A percentile compares a stretch with the other conserved stretches of the same genome.
Evolutionary conservation across 2,888 invertebrate species (phyloP).

Genomic region (Leistus spinibarbis): DNA sequence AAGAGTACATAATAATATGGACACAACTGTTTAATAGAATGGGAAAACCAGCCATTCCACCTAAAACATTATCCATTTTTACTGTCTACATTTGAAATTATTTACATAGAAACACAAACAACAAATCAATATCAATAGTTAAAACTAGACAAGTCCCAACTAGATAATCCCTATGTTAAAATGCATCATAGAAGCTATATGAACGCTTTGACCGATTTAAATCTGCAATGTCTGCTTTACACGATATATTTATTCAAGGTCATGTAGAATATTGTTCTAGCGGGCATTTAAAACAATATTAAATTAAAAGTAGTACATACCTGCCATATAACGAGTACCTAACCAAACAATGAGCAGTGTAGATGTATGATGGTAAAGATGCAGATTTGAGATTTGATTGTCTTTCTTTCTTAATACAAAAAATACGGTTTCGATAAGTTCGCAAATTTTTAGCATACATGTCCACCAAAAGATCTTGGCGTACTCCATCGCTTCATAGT

Average conservation of each 20-base stretch:
- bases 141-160: too few relatives aligned
- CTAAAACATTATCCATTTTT: slow-evolving; percentile 59
- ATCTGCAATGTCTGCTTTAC: too few relatives aligned
- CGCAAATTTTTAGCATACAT: slow-evolving; percentile 67
- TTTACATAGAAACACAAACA: too few relatives aligned
- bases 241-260: too few relatives aligned
- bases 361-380: slow-evolving; percentile 74
- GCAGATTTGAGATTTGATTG: slow-evolving; percentile 72
- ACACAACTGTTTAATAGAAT: slow-evolving; percentile 70
- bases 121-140: too few relatives aligned
- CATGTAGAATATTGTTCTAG: too few relatives aligned
- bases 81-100: too few relatives aligned
- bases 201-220: too few relatives aligned
- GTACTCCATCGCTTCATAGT: slow-evolving; percentile 64
- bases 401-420: slow-evolving; percentile 75
- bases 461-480: slow-evolving; percentile 63
- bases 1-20: slow-evolving; percentile 79
- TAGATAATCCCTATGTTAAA: too few relatives aligned
- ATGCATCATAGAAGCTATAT: too few relatives aligned
- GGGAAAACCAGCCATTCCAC: slow-evolving; percentile 69
- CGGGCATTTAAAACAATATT: too few relatives aligned
- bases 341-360: slow-evolving; percentile 67
- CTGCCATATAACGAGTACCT: slow-evolving; percentile 68
- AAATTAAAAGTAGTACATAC: slow-evolving; percentile 55
- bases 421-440: slow-evolving; percentile 72